phyloP scores from a whole-genome alignment of 2,888 invertebrate genomes.

The Meiosimyza decipiens region DNA sequence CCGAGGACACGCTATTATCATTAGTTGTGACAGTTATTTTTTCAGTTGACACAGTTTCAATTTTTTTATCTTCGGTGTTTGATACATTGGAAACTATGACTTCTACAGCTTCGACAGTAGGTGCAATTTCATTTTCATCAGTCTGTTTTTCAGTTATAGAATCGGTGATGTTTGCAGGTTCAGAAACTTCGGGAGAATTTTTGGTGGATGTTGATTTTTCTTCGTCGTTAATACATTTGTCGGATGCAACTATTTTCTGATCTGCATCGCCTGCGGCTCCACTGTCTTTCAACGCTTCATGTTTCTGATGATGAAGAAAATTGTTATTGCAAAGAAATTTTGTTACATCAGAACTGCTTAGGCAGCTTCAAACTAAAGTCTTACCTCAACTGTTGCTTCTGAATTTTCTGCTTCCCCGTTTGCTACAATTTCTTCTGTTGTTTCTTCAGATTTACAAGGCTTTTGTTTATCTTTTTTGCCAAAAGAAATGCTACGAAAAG shows the following conservation, averaged over 20 bases:
- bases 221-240: background rate
- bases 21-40: constrained; percentile 45
- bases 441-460: constrained; percentile 75
- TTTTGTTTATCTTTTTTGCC: constrained; percentile 89
- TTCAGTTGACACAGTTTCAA: constrained; percentile 45
- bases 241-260: background rate
- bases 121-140: constrained; percentile 40
- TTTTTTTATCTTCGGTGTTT: constrained; percentile 40
- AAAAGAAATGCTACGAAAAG: constrained; percentile 87
- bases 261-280: constrained; percentile 37
- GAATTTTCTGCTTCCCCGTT: constrained; percentile 69
- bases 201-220: constrained; percentile 48
- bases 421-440: constrained; percentile 58
- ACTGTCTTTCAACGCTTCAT: constrained; percentile 40
- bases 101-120: constrained; percentile 45
- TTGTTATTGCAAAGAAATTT: background rate
- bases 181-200: constrained; percentile 40
- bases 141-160: constrained; percentile 47
- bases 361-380: constrained; percentile 48
- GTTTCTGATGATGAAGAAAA: constrained; percentile 38
- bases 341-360: background rate
- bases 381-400: constrained; percentile 76
- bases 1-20: constrained; percentile 37
- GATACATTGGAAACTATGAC: constrained; percentile 43
- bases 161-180: constrained; percentile 43